phyloP scores from a whole-genome alignment of 2,113 vertebrate genomes.

The Takifugu flavidus region DNA sequence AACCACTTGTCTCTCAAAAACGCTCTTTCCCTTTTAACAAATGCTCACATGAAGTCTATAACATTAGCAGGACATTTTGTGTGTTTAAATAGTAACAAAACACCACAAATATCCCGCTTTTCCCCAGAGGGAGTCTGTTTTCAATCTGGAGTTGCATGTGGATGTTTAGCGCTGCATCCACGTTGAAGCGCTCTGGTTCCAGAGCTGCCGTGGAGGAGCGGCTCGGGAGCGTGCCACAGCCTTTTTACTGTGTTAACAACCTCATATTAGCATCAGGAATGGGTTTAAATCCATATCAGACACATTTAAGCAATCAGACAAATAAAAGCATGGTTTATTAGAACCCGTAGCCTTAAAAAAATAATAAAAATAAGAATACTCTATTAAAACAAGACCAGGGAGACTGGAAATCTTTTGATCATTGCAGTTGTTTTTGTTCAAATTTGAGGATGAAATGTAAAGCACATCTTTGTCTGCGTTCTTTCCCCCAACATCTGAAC shows the following conservation, averaged over 20 bases:
- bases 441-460: slow-evolving; percentile 41
- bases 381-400: slow-evolving; percentile 26
- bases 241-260: slow-evolving; percentile 16
- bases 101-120: slow-evolving; percentile 28
- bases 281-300: slow-evolving; percentile 26
- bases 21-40: background rate
- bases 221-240: slow-evolving; percentile 9
- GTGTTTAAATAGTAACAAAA: slow-evolving; percentile 40
- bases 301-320: slow-evolving; percentile 14
- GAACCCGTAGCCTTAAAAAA: background rate
- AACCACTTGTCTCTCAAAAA: slow-evolving; percentile 2
- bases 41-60: slow-evolving; percentile 27
- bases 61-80: slow-evolving; percentile 9
- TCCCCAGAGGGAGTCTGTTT: slow-evolving; percentile 34
- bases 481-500: slow-evolving; percentile 41
- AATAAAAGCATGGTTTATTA: slow-evolving; percentile 22
- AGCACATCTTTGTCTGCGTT: slow-evolving; percentile 29
- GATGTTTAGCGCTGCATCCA: slow-evolving; percentile 24
- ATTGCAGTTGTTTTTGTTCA: slow-evolving; percentile 54
- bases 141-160: slow-evolving; percentile 23
- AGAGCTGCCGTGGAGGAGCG: slow-evolving; percentile 1
- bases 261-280: slow-evolving; percentile 22
- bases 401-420: slow-evolving; percentile 43
- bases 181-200: slow-evolving; percentile 19
- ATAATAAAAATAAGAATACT: slow-evolving; percentile 9